phyloP scores from a whole-genome alignment of 37 sponge, comb jelly and placozoan species.

The Tethya wilhelma region DNA sequence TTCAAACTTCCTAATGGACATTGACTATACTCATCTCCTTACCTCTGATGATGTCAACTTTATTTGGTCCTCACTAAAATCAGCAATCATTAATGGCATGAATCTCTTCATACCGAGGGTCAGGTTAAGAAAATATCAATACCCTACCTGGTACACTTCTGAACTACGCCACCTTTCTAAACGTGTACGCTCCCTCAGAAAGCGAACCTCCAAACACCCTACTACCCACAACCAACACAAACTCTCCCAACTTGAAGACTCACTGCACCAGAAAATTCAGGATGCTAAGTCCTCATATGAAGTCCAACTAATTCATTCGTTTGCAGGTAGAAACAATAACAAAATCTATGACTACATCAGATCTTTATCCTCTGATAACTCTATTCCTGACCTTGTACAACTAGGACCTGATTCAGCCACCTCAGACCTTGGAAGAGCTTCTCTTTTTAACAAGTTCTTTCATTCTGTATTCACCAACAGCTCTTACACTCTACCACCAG shows the following conservation, averaged over 20 bases:
- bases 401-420: background rate
- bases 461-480: constrained; percentile 9
- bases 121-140: background rate
- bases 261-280: background rate
- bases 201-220: background rate
- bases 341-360: constrained; percentile 14
- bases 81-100: background rate
- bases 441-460: constrained; percentile 15
- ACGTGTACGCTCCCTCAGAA: constrained; percentile 2
- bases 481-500: too few relatives aligned
- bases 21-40: background rate
- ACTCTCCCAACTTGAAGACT: background rate
- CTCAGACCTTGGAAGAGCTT: background rate
- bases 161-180: constrained; percentile 1
- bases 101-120: constrained; percentile 16
- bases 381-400: background rate
- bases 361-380: background rate
- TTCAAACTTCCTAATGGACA: background rate
- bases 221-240: background rate
- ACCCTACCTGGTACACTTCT: constrained; percentile 19
- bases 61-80: constrained; percentile 19
- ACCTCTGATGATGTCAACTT: constrained; percentile 1
- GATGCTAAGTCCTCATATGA: constrained; percentile 15
- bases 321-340: constrained; percentile 9
- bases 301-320: constrained; percentile 5